These are phyloP conservation scores for Eulacestoma nigropectus DNA, from an alignment of 2,113 vertebrate species.

Conservation along the genomic window DNA sequence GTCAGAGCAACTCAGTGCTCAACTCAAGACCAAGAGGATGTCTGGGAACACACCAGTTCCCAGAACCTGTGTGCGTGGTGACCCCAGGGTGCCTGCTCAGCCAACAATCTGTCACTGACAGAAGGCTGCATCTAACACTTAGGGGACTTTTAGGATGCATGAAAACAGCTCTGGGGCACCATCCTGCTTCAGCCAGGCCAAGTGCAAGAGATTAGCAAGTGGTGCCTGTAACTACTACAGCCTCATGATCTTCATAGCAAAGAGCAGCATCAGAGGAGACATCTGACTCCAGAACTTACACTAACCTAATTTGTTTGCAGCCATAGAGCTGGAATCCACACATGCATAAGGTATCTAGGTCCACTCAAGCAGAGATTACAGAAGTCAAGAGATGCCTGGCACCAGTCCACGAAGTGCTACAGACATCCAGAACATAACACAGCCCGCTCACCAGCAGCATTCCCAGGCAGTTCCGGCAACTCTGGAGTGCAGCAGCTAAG, in stretches of 20 bases:
- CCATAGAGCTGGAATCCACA: background rate
- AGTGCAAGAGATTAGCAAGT: background rate
- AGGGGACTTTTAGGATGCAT: background rate
- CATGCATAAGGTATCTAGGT: slow-evolving; percentile 5
- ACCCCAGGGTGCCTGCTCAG: background rate
- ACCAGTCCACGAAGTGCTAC: background rate
- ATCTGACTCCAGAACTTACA: background rate
- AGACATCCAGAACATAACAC: background rate
- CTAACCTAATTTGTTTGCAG: slow-evolving; percentile 5
- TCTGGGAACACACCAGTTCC: slow-evolving; percentile 22
- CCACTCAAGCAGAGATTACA: slow-evolving; percentile 47
- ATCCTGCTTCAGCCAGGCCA: background rate
- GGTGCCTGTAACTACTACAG: background rate
- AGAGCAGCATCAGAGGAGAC: background rate
- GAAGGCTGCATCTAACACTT: background rate
- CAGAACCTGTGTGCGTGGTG: background rate
- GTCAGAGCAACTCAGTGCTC: background rate
- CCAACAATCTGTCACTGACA: slow-evolving; percentile 12
- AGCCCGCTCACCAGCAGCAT: background rate
- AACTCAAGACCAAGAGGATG: background rate
- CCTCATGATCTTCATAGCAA: background rate
- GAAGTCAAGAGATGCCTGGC: slow-evolving; percentile 49
- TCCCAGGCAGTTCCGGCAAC: background rate
- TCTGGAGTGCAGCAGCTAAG: background rate
- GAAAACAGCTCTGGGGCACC: background rate